These are phyloP conservation scores for Acanthornis magna DNA, from an alignment of 2,797 vertebrate genomes.

Conservation along the genomic window DNA sequence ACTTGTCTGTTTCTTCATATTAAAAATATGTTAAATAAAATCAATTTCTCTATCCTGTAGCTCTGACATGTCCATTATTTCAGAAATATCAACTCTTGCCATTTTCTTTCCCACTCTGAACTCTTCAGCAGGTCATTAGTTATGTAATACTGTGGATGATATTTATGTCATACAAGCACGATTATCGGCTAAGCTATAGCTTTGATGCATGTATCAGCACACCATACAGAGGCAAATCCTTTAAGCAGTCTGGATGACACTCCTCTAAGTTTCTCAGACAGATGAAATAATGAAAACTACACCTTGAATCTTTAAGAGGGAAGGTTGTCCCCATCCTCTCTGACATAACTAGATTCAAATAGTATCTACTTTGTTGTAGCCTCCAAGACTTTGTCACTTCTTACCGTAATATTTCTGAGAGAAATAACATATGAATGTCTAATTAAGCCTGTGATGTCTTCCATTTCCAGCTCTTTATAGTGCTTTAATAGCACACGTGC, in stretches of 20 bases:
- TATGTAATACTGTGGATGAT: not conserved
- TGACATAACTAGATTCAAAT: not conserved
- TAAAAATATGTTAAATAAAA: not conserved
- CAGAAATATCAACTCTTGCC: not conserved
- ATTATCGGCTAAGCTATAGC: not conserved
- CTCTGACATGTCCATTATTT: not conserved
- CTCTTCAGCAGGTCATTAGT: not conserved
- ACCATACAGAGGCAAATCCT: not conserved
- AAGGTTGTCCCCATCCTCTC: not conserved
- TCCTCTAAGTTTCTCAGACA: not conserved
- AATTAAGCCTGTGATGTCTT: not conserved
- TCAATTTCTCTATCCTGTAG: not conserved
- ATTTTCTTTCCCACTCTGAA: not conserved
- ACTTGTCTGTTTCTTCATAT: not conserved
- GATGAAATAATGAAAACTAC: not conserved
- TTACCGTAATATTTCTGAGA: not conserved
- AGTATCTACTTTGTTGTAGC: not conserved
- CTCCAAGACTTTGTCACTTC: not conserved
- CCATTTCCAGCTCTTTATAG: not conserved
- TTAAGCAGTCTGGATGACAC: not conserved
- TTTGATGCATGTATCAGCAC: not conserved
- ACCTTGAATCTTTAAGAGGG: not conserved
- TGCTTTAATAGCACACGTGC: fast-evolving
- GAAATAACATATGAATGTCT: not conserved
- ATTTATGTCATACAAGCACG: not conserved